Evolutionary conservation across 1,140 invertebrate species (phyloP).

Genomic region (Vanessa tameamea): DNA sequence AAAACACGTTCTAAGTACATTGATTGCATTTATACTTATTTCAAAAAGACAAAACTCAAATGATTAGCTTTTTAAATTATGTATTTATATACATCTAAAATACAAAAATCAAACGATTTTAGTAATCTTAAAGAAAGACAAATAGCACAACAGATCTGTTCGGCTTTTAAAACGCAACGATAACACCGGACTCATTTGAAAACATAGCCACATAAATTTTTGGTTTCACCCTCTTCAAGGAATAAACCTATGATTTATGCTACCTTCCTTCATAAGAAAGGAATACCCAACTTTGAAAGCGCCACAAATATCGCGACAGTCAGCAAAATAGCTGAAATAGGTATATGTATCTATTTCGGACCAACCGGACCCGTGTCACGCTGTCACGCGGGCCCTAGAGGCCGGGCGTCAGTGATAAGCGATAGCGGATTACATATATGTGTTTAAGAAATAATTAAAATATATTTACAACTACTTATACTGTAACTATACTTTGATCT

Average conservation of each 20-base stretch:
- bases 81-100: neutral
- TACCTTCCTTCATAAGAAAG: conserved; percentile 31
- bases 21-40: no score
- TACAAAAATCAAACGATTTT: no score
- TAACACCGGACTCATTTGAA: neutral
- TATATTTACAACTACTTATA: no score
- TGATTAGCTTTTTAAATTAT: neutral
- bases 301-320: conserved; percentile 52
- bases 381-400: conserved; percentile 60
- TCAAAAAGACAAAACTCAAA: neutral
- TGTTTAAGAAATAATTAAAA: neutral
- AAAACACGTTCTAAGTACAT: no score
- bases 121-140: no score
- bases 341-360: conserved; percentile 68
- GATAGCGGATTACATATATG: conserved; percentile 26
- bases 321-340: conserved; percentile 52
- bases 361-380: conserved; percentile 70
- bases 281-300: conserved; percentile 37
- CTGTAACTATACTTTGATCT: no score
- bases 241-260: conserved; percentile 36
- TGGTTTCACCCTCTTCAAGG: conserved; percentile 28
- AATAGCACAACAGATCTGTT: neutral
- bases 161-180: neutral
- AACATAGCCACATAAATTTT: conserved; percentile 18
- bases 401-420: conserved; percentile 37